Base-by-base conservation (phyloP, 2,888 invertebrate genomes). In the Eupithecia exiguata region DNA sequence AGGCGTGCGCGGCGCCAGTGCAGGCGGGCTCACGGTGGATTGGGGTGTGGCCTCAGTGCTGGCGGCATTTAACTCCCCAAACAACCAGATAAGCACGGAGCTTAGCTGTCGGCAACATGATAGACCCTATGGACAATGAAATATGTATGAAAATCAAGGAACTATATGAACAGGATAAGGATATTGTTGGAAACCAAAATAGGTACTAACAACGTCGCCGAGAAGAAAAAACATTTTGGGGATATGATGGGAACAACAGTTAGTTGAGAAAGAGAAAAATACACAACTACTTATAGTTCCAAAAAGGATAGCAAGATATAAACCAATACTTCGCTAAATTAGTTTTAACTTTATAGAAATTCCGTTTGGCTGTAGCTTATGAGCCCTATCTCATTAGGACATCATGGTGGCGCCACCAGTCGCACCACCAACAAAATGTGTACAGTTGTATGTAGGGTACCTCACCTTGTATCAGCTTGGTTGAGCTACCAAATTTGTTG, bases 61-160 rank as follows among this genome's bases (percentile, higher is more conserved):
- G 46, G 82, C 84, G 62, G 79, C 86, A 77, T 87, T 83, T 80
- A 93, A 84, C 87, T 94, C 94, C 21, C 92, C 94, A 80, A 95
- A 96, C 78, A 96, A 82, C 86, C 96, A 96, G 61, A 95, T 92
- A 70, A 96, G 91, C 65, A 96, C 93, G 12, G 95, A 95, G 74
- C 95, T 95, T 78, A 96, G 89, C 83, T 96, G 96, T 3, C 95
- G 94, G 74, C 95, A 95, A 84, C 96, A 96, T 18, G 95, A 95
- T 40, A 96, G 84, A 6, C 95, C 95, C 90, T 96, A 86, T 58
- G 16, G 14, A 30, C 5, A 40, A 43, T 30, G 18, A 30, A 62
- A 38, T n/a, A 35, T n/a, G 25, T 12, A 63, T 30, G 30, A 61
- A 16, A 61, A 61, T 25, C 16, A 61, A 61, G 6, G 3, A 30